Conservation (phyloP, 1,140 invertebrate species). For the Bombus picipes region DNA sequence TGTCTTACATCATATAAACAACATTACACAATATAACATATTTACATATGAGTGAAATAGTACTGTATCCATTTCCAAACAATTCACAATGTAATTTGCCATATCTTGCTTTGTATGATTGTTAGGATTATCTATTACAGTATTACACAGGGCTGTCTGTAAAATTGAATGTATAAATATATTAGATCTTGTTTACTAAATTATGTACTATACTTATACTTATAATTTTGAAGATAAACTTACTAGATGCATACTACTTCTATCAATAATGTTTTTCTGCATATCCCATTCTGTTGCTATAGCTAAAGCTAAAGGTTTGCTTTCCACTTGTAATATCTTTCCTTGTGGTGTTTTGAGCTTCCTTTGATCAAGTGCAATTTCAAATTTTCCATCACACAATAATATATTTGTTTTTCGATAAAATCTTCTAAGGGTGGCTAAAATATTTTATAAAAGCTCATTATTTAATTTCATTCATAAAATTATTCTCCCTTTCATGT, state of each 20-base stretch:
- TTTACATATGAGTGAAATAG: constrained; percentile 89
- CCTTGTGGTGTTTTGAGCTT: constrained; percentile 95
- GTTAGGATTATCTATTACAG: constrained; percentile 95
- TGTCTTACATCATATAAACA: background rate
- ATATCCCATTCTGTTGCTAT: constrained; percentile 96
- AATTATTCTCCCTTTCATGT: too few relatives aligned
- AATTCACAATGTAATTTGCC: constrained; percentile 90
- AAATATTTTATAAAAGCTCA: constrained; percentile 30
- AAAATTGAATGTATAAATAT: constrained; percentile 59
- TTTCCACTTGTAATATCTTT: constrained; percentile 89
- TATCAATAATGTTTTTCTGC: constrained; percentile 91
- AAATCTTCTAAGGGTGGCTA: constrained; percentile 86
- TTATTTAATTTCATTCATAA: background rate
- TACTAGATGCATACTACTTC: constrained; percentile 94
- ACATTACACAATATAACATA: constrained; percentile 19
- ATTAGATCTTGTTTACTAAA: background rate
- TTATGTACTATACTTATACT: background rate
- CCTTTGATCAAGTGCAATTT: constrained; percentile 91
- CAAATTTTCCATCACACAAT: constrained; percentile 85
- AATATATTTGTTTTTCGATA: constrained; percentile 88
- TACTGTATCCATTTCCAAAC: constrained; percentile 94
- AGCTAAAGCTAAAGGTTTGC: constrained; percentile 94
- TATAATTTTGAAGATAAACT: constrained; percentile 48
- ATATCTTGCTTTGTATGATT: constrained; percentile 90
- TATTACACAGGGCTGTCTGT: constrained; percentile 94